Evolutionary conservation across 2,797 vertebrate species (phyloP).

Genomic region (Carduelis carduelis): DNA sequence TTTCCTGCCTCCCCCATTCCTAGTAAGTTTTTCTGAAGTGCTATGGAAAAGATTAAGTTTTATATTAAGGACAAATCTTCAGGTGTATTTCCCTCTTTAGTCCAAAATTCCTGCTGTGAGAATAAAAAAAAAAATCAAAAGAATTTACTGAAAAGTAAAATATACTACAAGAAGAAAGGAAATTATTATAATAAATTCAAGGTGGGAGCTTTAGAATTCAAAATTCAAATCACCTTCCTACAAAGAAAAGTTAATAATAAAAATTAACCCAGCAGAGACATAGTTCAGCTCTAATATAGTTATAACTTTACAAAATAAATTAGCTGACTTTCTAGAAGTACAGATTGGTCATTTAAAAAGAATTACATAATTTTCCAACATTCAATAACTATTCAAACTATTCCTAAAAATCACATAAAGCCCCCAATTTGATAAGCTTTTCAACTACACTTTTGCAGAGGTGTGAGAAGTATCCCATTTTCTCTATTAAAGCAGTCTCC

Average conservation of each 20-base stretch:
- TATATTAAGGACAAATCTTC: not conserved
- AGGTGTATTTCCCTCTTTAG: not conserved
- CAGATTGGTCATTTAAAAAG: rapidly evolving
- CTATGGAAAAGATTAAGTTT: not conserved
- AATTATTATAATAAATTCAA: not conserved
- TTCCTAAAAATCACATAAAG: not conserved
- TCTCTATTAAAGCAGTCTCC: not conserved
- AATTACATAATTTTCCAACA: not conserved
- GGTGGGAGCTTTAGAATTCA: not conserved
- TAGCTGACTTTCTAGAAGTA: not conserved
- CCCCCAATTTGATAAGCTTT: not conserved
- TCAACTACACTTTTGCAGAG: not conserved
- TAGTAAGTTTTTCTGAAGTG: not conserved
- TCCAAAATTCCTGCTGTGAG: not conserved
- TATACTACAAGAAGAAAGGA: not conserved
- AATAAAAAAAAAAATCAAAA: not conserved
- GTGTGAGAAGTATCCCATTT: not conserved
- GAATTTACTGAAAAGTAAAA: not conserved
- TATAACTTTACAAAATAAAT: not conserved
- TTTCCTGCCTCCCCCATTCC: rapidly evolving
- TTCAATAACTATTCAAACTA: not conserved
- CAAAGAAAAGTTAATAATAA: not conserved
- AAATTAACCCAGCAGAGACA: not conserved
- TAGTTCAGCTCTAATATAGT: not conserved
- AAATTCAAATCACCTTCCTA: not conserved